These are phyloP conservation scores for Allophyes oxyacanthae DNA, from an alignment of 2,888 invertebrate species.

Conservation along the genomic window DNA sequence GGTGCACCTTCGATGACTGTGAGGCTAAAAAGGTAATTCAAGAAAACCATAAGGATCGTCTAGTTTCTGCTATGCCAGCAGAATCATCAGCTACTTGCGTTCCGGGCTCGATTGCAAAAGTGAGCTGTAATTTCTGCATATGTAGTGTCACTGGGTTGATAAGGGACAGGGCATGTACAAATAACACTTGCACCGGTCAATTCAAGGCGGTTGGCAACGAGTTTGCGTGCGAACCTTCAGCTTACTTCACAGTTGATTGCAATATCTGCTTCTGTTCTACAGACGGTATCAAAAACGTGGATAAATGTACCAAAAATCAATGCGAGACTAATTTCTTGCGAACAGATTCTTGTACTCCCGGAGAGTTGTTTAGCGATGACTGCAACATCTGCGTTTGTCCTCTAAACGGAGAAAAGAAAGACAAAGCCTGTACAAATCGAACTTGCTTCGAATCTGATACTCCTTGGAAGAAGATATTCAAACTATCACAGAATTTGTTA, in stretches of 20 bases:
- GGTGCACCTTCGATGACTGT: slow-evolving; percentile 84
- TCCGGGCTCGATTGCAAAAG: slow-evolving; percentile 74
- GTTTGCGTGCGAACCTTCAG: slow-evolving; percentile 76
- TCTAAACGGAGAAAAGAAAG: slow-evolving; percentile 74
- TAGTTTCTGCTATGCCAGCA: slow-evolving; percentile 13
- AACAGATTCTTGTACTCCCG: slow-evolving; percentile 72
- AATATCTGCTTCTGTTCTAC: slow-evolving; percentile 79
- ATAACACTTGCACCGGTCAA: slow-evolving; percentile 67
- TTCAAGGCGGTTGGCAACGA: slow-evolving; percentile 49
- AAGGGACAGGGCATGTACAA: slow-evolving; percentile 74
- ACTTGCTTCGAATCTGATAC: slow-evolving; percentile 67
- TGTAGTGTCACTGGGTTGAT: slow-evolving; percentile 74
- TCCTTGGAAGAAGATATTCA: slow-evolving; percentile 73
- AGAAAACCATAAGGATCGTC: slow-evolving; percentile 59
- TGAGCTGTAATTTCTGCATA: slow-evolving; percentile 83
- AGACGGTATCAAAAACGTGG: slow-evolving; percentile 79
- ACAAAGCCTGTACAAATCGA: slow-evolving; percentile 75
- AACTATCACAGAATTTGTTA: slow-evolving; percentile 68
- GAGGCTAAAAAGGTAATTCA: slow-evolving; percentile 68
- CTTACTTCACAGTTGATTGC: slow-evolving; percentile 81
- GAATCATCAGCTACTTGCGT: slow-evolving; percentile 62
- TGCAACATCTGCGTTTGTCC: slow-evolving; percentile 86
- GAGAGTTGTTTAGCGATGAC: slow-evolving; percentile 76
- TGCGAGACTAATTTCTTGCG: slow-evolving; percentile 78
- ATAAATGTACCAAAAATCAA: slow-evolving; percentile 80